These are phyloP conservation scores for Macaria notata DNA, from an alignment of 2,888 invertebrate species.

Conservation along the genomic window DNA sequence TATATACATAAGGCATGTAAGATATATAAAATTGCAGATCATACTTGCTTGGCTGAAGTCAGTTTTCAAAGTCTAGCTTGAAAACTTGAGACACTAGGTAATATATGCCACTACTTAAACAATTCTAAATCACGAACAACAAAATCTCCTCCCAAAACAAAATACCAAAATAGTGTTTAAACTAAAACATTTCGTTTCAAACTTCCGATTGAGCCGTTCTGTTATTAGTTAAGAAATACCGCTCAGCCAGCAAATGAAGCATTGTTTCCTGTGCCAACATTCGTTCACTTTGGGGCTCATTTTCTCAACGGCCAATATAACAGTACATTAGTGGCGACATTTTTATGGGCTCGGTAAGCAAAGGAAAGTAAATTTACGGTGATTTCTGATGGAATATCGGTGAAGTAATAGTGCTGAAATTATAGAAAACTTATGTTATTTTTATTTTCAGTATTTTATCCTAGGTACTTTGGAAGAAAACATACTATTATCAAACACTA, in stretches of 20 bases:
- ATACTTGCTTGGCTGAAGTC: neutral
- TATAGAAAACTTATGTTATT: too few relatives aligned
- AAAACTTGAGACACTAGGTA: too few relatives aligned
- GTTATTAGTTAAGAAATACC: slow-evolving; percentile 37
- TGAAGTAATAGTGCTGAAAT: too few relatives aligned
- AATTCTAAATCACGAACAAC: too few relatives aligned
- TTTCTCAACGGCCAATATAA: slow-evolving; percentile 70
- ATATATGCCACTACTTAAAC: too few relatives aligned
- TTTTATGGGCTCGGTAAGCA: neutral
- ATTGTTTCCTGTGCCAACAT: slow-evolving; percentile 42
- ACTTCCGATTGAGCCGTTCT: slow-evolving; percentile 32
- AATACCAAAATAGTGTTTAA: too few relatives aligned
- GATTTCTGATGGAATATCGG: neutral
- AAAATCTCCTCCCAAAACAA: too few relatives aligned
- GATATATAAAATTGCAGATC: too few relatives aligned
- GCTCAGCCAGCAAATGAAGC: slow-evolving; percentile 30
- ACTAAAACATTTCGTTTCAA: slow-evolving; percentile 20
- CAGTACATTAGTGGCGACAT: slow-evolving; percentile 34
- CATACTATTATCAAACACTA: too few relatives aligned
- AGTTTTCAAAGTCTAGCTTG: neutral
- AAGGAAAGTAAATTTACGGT: neutral
- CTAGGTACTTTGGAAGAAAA: too few relatives aligned
- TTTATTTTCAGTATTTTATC: too few relatives aligned
- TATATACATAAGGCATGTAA: too few relatives aligned
- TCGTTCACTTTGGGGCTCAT: slow-evolving; percentile 53